These are phyloP conservation scores for Tholera decimalis DNA, from an alignment of 2,888 invertebrate species.

Conservation along the genomic window DNA sequence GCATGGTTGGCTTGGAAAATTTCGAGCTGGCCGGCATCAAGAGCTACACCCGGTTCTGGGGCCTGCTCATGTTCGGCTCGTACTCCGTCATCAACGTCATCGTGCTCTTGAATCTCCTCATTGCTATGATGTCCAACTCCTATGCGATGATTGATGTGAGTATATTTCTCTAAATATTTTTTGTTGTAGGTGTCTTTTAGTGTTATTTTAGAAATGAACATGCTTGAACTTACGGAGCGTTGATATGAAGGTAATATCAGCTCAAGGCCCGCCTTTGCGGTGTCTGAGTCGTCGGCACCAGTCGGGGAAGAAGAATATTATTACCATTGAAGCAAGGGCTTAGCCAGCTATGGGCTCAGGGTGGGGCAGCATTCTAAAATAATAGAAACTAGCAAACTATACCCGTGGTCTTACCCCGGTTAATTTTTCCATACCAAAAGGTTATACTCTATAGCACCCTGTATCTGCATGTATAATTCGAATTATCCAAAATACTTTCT, in stretches of 20 bases:
- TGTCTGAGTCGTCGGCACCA: too few species aligned
- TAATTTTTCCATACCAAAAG: too few species aligned
- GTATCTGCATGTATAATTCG: too few species aligned
- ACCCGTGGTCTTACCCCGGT: too few species aligned
- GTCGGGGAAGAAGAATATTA: too few species aligned
- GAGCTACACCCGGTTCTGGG: slow-evolving; percentile 98
- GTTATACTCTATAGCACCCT: too few species aligned
- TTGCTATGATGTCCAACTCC: slow-evolving; percentile 99
- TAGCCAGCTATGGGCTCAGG: too few species aligned
- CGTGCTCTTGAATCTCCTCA: slow-evolving; percentile 97
- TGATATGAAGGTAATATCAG: background rate
- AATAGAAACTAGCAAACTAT: too few species aligned
- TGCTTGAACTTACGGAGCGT: background rate
- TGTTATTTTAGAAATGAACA: background rate
- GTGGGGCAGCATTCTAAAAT: too few species aligned
- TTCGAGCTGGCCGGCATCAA: slow-evolving; percentile 97
- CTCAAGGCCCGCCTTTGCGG: too few species aligned
- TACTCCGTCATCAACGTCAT: slow-evolving; percentile 99
- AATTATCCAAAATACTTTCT: too few species aligned
- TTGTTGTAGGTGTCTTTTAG: background rate
- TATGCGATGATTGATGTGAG: slow-evolving; percentile 98
- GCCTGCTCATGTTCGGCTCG: slow-evolving; percentile 98
- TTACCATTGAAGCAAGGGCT: too few species aligned
- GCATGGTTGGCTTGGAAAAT: slow-evolving; percentile 96
- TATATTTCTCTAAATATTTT: slow-evolving; percentile 55